These are phyloP conservation scores for Colius striatus DNA, from an alignment of 2,113 vertebrate species.

Conservation along the genomic window DNA sequence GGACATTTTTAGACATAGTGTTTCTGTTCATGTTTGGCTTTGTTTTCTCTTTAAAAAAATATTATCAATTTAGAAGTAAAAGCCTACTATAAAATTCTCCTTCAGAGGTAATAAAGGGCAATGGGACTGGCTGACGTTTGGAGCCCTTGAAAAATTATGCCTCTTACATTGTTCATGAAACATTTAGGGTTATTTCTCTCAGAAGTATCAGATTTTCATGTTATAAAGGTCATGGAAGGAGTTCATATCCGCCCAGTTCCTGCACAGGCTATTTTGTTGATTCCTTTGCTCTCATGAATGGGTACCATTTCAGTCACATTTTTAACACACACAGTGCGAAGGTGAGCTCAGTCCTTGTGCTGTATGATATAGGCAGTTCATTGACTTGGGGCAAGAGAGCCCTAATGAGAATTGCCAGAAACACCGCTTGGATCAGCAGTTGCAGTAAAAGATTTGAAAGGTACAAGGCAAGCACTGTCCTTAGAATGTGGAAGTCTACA, in stretches of 20 bases:
- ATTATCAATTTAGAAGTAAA: not conserved
- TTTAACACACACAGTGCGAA: not conserved
- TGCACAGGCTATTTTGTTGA: not conserved
- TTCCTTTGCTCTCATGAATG: not conserved
- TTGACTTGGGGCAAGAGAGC: constrained; percentile 56
- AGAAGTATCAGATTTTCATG: not conserved
- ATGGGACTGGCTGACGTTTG: not conserved
- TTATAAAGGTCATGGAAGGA: not conserved
- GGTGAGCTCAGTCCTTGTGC: not conserved
- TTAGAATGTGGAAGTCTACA: constrained; percentile 64
- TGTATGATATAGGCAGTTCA: not conserved
- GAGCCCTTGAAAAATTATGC: not conserved
- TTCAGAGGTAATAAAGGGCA: not conserved
- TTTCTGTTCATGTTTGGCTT: not conserved
- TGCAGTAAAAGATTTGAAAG: constrained; percentile 58
- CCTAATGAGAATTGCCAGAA: constrained; percentile 58
- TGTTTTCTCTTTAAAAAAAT: not conserved
- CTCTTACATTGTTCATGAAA: not conserved
- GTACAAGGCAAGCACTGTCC: constrained; percentile 52
- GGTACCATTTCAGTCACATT: not conserved
- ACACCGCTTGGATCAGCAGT: constrained; percentile 56
- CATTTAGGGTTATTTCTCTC: not conserved
- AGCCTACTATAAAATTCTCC: not conserved
- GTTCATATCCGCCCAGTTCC: not conserved
- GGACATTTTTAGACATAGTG: not conserved